Percentiles rank a stretch among this genome's conserved stretches.
Conservation (phyloP, 2,113 vertebrate genomes). For the Strix aluco region DNA sequence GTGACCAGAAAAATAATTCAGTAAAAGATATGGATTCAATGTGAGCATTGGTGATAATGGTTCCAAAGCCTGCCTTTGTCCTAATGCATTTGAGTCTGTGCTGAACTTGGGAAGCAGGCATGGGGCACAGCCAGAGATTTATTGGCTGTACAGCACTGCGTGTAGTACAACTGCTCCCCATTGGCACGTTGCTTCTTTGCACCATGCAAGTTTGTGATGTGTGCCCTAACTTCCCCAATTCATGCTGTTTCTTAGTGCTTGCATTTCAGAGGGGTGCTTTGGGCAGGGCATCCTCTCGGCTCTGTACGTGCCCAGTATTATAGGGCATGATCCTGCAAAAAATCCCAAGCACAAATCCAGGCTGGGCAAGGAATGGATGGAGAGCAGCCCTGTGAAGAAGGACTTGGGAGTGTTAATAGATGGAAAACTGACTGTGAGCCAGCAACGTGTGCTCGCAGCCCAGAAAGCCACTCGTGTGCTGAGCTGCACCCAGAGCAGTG, state of each 20-base stretch:
- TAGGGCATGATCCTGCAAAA: too few species aligned
- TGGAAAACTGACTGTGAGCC: too few species aligned
- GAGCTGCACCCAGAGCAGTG: too few species aligned
- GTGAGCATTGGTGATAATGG: neutral
- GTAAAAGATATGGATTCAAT: neutral
- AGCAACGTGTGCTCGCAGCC: too few species aligned
- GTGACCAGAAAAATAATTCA: slow-evolving; percentile 1
- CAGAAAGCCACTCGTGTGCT: too few species aligned
- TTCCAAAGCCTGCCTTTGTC: neutral
- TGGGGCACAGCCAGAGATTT: neutral
- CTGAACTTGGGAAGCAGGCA: neutral
- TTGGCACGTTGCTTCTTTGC: neutral
- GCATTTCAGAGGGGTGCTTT: neutral
- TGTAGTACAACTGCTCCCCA: neutral
- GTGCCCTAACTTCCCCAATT: rapidly evolving
- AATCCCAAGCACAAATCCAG: too few species aligned
- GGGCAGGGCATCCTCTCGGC: neutral
- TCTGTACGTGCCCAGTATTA: rapidly evolving
- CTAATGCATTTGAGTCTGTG: neutral
- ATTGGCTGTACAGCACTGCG: too few species aligned
- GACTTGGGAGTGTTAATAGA: too few species aligned
- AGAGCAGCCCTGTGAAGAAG: too few species aligned
- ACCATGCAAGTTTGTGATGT: rapidly evolving
- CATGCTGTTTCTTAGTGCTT: rapidly evolving
- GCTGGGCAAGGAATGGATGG: too few species aligned